Evolutionary conservation across 2,888 invertebrate genomes (phyloP).

Genomic region (Diarsia rubi): DNA sequence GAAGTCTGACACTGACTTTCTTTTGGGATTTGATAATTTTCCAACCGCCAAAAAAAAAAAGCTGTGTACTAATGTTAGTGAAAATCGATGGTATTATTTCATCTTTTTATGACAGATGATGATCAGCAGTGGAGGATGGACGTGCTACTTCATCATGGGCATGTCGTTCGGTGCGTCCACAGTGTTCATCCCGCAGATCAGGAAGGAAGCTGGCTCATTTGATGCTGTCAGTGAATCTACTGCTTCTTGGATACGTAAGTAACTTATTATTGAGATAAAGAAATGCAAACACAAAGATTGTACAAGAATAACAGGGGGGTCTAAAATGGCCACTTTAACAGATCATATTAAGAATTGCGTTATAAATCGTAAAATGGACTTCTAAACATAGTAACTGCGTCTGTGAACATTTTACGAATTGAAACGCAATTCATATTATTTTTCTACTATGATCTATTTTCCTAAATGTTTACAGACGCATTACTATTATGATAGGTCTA

Average conservation of each 20-base stretch:
- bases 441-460: too few species aligned
- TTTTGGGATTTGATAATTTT: too few species aligned
- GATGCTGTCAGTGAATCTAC: conserved; percentile 65
- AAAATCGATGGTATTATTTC: neutral
- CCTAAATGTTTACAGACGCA: too few species aligned
- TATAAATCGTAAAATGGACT: too few species aligned
- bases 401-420: too few species aligned
- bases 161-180: conserved; percentile 50
- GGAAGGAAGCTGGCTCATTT: conserved; percentile 57
- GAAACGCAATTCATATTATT: too few species aligned
- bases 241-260: conserved; percentile 73
- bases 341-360: too few species aligned
- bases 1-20: too few species aligned
- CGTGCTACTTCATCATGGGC: conserved; percentile 61
- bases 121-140: conserved; percentile 58
- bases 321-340: too few species aligned
- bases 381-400: too few species aligned
- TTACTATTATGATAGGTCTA: too few species aligned
- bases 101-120: conserved; percentile 38
- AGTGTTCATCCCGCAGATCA: conserved; percentile 51
- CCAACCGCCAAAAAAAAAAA: too few species aligned
- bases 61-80: neutral
- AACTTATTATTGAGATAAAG: neutral
- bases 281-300: neutral
- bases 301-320: neutral